These are phyloP conservation scores for Neotragus pygmaeus DNA, from an alignment of 2,113 vertebrate species.

Conservation along the genomic window DNA sequence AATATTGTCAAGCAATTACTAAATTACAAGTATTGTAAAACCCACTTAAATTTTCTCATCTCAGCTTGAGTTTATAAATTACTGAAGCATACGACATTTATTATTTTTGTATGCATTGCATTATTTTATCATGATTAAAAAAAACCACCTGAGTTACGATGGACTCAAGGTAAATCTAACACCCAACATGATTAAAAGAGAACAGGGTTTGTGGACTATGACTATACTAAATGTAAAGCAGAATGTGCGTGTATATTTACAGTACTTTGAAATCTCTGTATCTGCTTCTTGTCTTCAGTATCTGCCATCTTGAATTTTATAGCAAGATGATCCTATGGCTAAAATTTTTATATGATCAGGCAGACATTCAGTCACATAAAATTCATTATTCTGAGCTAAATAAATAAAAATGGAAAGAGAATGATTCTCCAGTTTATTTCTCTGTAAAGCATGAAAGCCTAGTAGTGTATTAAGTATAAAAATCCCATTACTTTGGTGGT, in stretches of 20 bases:
- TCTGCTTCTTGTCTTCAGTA: not conserved
- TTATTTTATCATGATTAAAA: not conserved
- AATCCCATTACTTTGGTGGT: constrained; percentile 31
- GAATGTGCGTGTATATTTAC: not conserved
- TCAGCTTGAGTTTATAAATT: not conserved
- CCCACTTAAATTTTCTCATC: not conserved
- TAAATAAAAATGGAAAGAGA: constrained; percentile 53
- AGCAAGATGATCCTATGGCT: constrained; percentile 3
- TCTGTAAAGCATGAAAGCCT: constrained; percentile 40
- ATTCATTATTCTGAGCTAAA: constrained; percentile 57
- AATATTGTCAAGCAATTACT: not conserved
- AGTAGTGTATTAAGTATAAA: constrained; percentile 2
- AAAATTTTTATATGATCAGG: constrained; percentile 29
- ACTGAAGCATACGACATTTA: not conserved
- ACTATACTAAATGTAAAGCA: not conserved
- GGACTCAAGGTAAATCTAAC: not conserved
- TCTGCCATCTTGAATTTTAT: constrained; percentile 36
- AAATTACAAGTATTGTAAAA: not conserved
- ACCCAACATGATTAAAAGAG: constrained; percentile 8
- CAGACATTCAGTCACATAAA: constrained; percentile 1
- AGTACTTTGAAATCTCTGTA: not conserved
- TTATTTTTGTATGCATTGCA: not conserved
- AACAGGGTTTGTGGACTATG: not conserved
- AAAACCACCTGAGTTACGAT: not conserved
- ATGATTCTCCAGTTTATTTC: constrained; percentile 34